Percentiles rank a stretch among this genome's conserved stretches.
Evolutionary conservation across 1,140 invertebrate species (phyloP).

Genomic region (Phocides pigmalion): DNA sequence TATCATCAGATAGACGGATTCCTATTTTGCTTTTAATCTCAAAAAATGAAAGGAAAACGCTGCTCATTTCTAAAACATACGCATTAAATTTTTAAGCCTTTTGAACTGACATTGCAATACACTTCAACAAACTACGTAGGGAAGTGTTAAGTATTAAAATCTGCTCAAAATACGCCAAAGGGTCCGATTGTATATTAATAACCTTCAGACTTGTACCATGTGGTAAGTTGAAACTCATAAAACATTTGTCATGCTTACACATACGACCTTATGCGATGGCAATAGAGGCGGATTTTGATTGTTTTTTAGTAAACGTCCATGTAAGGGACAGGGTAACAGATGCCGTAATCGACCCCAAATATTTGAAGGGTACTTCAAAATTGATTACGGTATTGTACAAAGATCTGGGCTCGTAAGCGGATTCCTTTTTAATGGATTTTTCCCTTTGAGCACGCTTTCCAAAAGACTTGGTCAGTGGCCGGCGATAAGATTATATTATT

Average conservation of each 20-base stretch:
- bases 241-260: constrained; percentile 23
- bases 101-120: constrained; percentile 9
- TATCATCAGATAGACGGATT: too few relatives aligned
- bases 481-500: constrained; percentile 5
- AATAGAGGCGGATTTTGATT: constrained; percentile 21
- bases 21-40: too few relatives aligned
- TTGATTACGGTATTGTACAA: constrained; percentile 72
- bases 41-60: too few relatives aligned
- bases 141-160: constrained; percentile 25
- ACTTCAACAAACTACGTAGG: constrained; percentile 1
- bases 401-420: constrained; percentile 61
- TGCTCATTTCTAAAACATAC: neutral
- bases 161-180: constrained; percentile 32
- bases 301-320: constrained; percentile 6
- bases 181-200: constrained; percentile 60
- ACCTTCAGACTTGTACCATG: constrained; percentile 47
- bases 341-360: constrained; percentile 62
- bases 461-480: constrained; percentile 17
- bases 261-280: neutral
- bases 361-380: constrained; percentile 69
- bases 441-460: constrained; percentile 32
- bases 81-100: neutral
- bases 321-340: constrained; percentile 49
- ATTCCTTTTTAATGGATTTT: constrained; percentile 77
- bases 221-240: constrained; percentile 43